A percentile compares a stretch with the other conserved stretches of the same genome.
These are phyloP conservation scores for Ganaspis sp. DNA, from an alignment of 1,140 invertebrate genomes.

Conservation along the genomic window DNA sequence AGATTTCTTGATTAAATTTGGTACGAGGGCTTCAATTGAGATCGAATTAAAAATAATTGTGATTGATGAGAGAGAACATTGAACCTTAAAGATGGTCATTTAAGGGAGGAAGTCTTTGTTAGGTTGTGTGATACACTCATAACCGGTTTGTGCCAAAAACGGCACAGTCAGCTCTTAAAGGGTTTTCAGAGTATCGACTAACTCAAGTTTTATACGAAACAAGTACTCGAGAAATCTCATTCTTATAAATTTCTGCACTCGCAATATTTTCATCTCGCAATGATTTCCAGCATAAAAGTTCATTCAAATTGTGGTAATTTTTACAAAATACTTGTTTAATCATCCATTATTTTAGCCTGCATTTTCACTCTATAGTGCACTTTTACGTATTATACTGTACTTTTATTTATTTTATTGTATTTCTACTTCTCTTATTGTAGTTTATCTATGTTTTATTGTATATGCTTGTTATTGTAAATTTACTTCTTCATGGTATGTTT, in stretches of 20 bases:
- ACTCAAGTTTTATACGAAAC: slow-evolving; percentile 17
- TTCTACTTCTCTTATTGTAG: too few species aligned
- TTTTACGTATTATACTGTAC: too few species aligned
- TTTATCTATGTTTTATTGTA: too few species aligned
- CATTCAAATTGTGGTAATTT: background rate
- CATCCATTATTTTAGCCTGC: too few species aligned
- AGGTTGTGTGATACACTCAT: slow-evolving; percentile 15
- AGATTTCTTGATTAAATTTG: background rate
- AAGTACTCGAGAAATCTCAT: background rate
- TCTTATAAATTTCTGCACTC: background rate
- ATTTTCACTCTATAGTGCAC: too few species aligned
- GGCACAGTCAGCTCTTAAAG: background rate
- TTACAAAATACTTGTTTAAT: background rate
- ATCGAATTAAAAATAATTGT: background rate
- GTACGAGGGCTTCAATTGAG: background rate
- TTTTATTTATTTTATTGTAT: too few species aligned
- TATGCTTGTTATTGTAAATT: too few species aligned
- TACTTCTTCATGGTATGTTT: too few species aligned
- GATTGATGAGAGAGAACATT: background rate
- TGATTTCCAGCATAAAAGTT: background rate
- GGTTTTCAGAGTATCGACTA: slow-evolving; percentile 1
- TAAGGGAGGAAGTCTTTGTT: slow-evolving; percentile 16
- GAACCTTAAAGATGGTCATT: slow-evolving; percentile 1
- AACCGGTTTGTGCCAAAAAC: slow-evolving; percentile 28
- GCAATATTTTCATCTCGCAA: background rate